A percentile compares a stretch with the other conserved stretches of the same genome.
Evolutionary conservation across 1,140 invertebrate genomes (phyloP).

Genomic region (Branchinecta lindahli): DNA sequence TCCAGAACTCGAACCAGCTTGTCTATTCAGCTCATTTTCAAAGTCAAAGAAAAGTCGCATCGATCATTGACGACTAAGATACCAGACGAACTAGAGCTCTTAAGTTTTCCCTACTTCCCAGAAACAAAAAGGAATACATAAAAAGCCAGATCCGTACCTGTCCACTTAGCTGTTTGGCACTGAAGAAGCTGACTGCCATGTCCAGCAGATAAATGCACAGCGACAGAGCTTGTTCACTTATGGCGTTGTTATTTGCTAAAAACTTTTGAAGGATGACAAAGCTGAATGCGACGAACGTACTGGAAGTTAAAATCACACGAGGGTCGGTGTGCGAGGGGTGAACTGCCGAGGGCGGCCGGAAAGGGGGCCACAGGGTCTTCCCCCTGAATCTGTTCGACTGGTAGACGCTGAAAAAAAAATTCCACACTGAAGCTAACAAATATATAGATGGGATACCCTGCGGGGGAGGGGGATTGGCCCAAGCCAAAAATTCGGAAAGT

Average conservation of each 20-base stretch:
- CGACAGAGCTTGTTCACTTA: conserved; percentile 69
- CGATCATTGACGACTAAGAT: too few relatives aligned
- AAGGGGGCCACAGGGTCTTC: conserved; percentile 64
- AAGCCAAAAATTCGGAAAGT: too few relatives aligned
- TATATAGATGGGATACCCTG: too few relatives aligned
- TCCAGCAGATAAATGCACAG: conserved; percentile 71
- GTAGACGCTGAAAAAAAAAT: conserved; percentile 37
- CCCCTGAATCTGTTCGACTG: conserved; percentile 47
- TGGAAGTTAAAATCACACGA: conserved; percentile 46
- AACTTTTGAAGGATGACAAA: conserved; percentile 70
- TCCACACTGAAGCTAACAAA: neutral
- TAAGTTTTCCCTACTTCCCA: too few relatives aligned
- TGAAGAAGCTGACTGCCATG: conserved; percentile 50
- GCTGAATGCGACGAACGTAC: conserved; percentile 68
- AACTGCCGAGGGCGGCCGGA: conserved; percentile 48
- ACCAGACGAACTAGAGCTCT: too few relatives aligned
- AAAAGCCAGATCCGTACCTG: conserved; percentile 22
- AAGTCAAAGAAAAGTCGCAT: too few relatives aligned
- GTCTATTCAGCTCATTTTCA: too few relatives aligned
- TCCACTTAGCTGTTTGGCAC: conserved; percentile 27
- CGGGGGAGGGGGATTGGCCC: too few relatives aligned
- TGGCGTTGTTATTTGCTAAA: conserved; percentile 41
- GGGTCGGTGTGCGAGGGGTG: conserved; percentile 53
- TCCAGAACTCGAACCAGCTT: too few relatives aligned
- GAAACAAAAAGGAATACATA: too few relatives aligned